Conservation (phyloP, 30 jellyfish, hydroid and myxozoan genomes). For the Hydractinia symbiolongicarpus region DNA sequence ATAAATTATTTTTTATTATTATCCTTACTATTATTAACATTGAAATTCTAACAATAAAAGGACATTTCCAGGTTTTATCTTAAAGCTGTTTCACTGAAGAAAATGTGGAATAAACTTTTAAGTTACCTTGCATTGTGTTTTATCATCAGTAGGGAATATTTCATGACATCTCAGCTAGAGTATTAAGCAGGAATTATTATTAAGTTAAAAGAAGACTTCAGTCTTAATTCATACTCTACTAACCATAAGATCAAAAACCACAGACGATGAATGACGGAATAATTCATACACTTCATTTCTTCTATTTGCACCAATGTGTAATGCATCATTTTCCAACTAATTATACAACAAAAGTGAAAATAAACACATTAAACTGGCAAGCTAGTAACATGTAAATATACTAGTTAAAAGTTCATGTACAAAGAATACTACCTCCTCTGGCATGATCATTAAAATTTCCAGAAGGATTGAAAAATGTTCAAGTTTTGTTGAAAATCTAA, state of each 20-base stretch:
- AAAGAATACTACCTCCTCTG: slow-evolving; percentile 80
- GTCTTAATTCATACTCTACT: neutral
- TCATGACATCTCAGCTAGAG: slow-evolving; percentile 63
- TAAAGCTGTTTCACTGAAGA: neutral
- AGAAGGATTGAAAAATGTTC: slow-evolving; percentile 65
- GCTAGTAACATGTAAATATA: neutral
- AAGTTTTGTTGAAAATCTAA: slow-evolving; percentile 48
- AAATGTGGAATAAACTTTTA: neutral
- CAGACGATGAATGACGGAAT: slow-evolving; percentile 39
- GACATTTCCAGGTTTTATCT: neutral
- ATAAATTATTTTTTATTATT: too few relatives aligned
- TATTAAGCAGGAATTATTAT: neutral
- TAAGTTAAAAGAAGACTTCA: neutral
- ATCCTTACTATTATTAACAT: too few relatives aligned
- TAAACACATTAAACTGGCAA: neutral
- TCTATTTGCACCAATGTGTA: slow-evolving; percentile 67
- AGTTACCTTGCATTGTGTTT: slow-evolving; percentile 82
- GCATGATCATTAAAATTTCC: slow-evolving; percentile 74
- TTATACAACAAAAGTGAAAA: neutral
- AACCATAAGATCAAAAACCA: slow-evolving; percentile 77
- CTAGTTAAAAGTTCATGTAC: neutral
- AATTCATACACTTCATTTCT: slow-evolving; percentile 51
- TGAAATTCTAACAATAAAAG: too few relatives aligned
- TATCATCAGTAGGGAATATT: slow-evolving; percentile 57
- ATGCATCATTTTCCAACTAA: slow-evolving; percentile 27